These are phyloP conservation scores for Acanthosepion lycidas DNA, from an alignment of 2,888 invertebrate species.

Conservation along the genomic window DNA sequence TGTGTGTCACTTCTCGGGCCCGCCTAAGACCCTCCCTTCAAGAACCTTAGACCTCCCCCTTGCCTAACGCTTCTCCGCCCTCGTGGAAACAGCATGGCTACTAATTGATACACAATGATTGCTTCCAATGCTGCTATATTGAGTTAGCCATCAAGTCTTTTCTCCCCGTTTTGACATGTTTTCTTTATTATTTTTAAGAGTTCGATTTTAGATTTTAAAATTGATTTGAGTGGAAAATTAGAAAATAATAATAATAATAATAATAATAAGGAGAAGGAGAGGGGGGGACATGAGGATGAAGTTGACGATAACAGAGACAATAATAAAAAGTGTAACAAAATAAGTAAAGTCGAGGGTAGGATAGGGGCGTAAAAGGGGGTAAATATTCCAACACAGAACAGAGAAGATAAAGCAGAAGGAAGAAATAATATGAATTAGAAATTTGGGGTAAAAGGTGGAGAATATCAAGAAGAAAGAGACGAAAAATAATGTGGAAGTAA, in stretches of 20 bases:
- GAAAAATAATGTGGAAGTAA: no score
- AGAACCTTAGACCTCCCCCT: not conserved
- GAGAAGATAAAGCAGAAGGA: no score
- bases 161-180: not conserved
- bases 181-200: not conserved
- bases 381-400: no score
- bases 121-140: not conserved
- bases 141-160: not conserved
- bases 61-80: not conserved
- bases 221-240: not conserved
- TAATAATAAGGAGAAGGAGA: no score
- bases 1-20: not conserved
- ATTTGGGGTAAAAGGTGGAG: no score
- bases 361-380: no score
- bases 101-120: not conserved
- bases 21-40: not conserved
- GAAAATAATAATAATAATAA: not conserved
- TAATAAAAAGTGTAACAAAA: no score
- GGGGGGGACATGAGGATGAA: no score
- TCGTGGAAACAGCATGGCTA: not conserved
- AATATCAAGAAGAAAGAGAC: no score
- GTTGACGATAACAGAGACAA: no score
- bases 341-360: no score
- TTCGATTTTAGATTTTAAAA: not conserved
- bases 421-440: no score